Conservation (phyloP, 1,140 invertebrate genomes). For the Branchinecta lynchi region DNA sequence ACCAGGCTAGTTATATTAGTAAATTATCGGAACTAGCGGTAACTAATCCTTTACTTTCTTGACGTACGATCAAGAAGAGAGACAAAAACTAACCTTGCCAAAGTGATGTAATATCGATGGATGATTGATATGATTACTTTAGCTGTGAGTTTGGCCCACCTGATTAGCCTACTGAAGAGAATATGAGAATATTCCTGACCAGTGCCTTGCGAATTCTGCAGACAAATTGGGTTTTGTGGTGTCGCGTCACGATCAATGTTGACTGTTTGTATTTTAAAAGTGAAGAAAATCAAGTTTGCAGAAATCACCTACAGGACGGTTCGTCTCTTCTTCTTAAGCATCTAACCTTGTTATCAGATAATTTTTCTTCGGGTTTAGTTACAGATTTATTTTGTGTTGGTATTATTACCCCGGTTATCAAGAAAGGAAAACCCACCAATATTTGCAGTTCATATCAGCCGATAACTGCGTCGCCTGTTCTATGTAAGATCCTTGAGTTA, state of each 20-base stretch:
- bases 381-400: neutral
- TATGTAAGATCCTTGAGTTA: constrained; percentile 10
- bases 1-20: neutral
- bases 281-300: constrained; percentile 6
- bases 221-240: constrained; percentile 1
- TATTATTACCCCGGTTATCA: constrained; percentile 5
- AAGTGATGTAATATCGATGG: constrained; percentile 1
- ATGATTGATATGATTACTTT: constrained; percentile 6
- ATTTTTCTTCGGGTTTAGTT: neutral
- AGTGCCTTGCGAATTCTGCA: neutral
- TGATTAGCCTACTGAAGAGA: constrained; percentile 9
- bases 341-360: neutral
- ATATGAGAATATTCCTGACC: constrained; percentile 10
- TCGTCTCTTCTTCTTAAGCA: constrained; percentile 9
- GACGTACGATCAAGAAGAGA: neutral
- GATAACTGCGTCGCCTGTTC: too few relatives aligned
- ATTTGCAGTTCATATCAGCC: too few relatives aligned
- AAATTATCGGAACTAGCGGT: neutral
- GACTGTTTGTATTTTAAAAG: too few relatives aligned
- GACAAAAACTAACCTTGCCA: constrained; percentile 9
- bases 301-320: neutral
- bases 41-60: neutral
- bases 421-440: too few relatives aligned
- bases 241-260: neutral
- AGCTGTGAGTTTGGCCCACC: neutral